Percentiles rank a stretch among this genome's conserved stretches.
These are phyloP conservation scores for Petaurus breviceps DNA, from an alignment of 2,113 vertebrate genomes.

Conservation along the genomic window DNA sequence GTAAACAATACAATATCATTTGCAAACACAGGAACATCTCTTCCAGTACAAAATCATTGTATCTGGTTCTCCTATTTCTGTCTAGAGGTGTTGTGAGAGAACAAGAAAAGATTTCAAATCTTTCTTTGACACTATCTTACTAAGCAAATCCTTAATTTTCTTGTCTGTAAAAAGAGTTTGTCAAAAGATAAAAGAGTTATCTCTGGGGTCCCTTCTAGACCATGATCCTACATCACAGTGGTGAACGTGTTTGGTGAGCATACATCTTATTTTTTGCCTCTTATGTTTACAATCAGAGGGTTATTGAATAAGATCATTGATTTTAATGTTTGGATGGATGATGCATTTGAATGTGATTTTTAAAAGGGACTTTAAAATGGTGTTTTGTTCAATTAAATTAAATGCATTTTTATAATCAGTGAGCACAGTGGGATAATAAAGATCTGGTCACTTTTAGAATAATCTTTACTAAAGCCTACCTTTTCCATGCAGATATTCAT, in stretches of 20 bases:
- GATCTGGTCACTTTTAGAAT: too few relatives aligned
- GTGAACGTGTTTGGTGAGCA: background rate
- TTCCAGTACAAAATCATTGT: background rate
- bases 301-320: background rate
- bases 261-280: background rate
- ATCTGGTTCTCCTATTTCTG: background rate
- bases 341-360: too few relatives aligned
- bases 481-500: too few relatives aligned
- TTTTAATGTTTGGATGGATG: background rate
- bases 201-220: background rate
- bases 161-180: background rate
- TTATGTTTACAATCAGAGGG: too few relatives aligned
- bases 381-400: background rate
- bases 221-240: background rate
- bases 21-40: too few relatives aligned
- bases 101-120: background rate
- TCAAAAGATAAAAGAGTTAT: background rate
- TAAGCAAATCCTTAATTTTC: background rate
- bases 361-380: too few relatives aligned
- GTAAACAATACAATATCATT: background rate
- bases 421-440: too few relatives aligned
- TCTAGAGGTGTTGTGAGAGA: background rate
- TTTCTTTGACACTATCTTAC: background rate
- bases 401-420: background rate
- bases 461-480: too few relatives aligned